Evolutionary conservation across 1,140 invertebrate species (phyloP).

Genomic region (Calycopis cecrops): DNA sequence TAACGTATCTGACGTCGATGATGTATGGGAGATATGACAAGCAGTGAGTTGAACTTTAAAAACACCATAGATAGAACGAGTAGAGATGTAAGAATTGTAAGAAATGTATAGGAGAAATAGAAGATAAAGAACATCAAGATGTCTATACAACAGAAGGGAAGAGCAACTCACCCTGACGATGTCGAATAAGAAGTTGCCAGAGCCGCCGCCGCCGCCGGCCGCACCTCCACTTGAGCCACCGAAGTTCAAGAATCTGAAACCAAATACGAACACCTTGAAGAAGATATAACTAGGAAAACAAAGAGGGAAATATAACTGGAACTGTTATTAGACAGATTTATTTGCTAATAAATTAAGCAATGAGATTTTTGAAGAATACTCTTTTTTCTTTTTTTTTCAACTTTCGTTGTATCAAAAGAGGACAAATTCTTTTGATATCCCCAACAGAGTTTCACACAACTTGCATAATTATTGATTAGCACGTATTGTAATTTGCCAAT

Average conservation of each 20-base stretch:
- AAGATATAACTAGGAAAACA: no score
- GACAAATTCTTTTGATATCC: no score
- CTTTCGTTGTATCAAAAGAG: no score
- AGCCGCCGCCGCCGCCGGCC: slow-evolving; percentile 80
- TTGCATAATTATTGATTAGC: slow-evolving; percentile 16
- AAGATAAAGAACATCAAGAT: background rate
- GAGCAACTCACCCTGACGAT: slow-evolving; percentile 85
- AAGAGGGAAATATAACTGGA: no score
- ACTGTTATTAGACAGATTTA: no score
- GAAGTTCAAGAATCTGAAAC: slow-evolving; percentile 82
- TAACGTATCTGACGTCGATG: no score
- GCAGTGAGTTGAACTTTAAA: no score
- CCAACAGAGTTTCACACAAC: slow-evolving; percentile 6
- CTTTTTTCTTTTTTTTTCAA: no score
- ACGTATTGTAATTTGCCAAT: slow-evolving; percentile 15
- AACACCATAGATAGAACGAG: no score
- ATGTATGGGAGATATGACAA: no score
- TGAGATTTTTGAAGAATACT: slow-evolving; percentile 3
- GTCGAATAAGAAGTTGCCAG: slow-evolving; percentile 91
- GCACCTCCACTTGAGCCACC: slow-evolving; percentile 69
- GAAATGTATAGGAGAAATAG: slow-evolving; percentile 13
- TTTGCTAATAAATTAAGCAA: slow-evolving; percentile 5
- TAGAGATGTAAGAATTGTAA: background rate
- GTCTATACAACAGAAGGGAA: background rate
- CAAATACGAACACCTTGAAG: background rate